Evolutionary conservation across 2,888 invertebrate species (phyloP).

Genomic region (Stenodema calcarata): DNA sequence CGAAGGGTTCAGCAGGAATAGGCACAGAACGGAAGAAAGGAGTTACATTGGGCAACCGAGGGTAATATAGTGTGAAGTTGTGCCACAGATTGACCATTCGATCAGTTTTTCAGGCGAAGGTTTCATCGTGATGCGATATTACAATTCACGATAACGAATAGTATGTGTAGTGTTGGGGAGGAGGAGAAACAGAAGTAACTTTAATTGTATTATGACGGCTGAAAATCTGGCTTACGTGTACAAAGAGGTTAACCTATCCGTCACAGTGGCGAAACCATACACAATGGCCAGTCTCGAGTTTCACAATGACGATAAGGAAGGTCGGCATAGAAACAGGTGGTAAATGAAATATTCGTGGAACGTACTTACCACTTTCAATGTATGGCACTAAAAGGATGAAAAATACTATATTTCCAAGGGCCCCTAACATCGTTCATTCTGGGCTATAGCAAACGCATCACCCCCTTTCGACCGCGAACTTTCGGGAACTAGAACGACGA

Average conservation of each 20-base stretch:
- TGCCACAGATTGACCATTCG: background rate
- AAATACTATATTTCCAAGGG: slow-evolving; percentile 72
- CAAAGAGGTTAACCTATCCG: slow-evolving; percentile 36
- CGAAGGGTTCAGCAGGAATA: background rate
- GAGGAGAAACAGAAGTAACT: too few species aligned
- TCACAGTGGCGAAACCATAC: slow-evolving; percentile 30
- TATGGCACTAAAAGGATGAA: slow-evolving; percentile 73
- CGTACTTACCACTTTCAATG: slow-evolving; percentile 73
- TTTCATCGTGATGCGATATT: too few species aligned
- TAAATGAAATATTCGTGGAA: background rate
- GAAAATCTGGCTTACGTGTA: slow-evolving; percentile 29
- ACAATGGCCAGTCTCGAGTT: background rate
- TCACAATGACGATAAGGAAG: background rate
- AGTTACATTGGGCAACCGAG: background rate
- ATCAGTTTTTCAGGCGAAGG: background rate
- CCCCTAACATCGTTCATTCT: slow-evolving; percentile 66
- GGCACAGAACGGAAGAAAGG: background rate
- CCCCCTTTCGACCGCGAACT: background rate
- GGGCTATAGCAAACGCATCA: slow-evolving; percentile 49
- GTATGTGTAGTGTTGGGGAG: background rate
- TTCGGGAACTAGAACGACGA: background rate
- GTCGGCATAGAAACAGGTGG: background rate
- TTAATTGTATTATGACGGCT: background rate
- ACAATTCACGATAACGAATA: background rate
- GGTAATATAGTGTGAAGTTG: background rate